Conservation (phyloP, 2,797 vertebrate species). For the Acipenser ruthenus region DNA sequence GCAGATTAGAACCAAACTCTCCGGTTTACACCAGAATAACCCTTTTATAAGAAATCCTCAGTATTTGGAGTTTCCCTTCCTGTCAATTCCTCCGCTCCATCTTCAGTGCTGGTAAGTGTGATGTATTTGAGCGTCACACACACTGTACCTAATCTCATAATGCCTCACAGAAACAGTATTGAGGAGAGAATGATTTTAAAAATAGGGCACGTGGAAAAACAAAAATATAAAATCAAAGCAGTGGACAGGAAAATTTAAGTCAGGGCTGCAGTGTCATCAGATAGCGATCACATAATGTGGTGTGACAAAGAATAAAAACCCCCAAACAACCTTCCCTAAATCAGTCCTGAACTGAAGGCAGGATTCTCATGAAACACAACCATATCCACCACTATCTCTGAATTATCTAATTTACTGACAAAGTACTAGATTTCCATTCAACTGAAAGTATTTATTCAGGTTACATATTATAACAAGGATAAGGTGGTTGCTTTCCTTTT, state of each 20-base stretch:
- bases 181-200: too few relatives aligned
- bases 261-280: background rate
- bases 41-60: background rate
- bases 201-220: too few relatives aligned
- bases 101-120: background rate
- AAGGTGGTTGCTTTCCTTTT: too few relatives aligned
- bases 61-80: background rate
- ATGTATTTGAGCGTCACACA: background rate
- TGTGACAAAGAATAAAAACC: background rate
- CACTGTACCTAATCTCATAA: background rate
- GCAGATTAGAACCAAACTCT: too few relatives aligned
- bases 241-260: constrained; percentile 8
- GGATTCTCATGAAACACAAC: background rate
- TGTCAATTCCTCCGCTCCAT: background rate
- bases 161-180: background rate
- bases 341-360: background rate
- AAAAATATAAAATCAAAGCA: too few relatives aligned
- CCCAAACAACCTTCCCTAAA: too few relatives aligned
- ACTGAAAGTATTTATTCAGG: too few relatives aligned
- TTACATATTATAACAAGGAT: too few relatives aligned
- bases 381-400: too few relatives aligned
- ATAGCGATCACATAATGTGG: background rate
- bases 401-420: too few relatives aligned
- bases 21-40: too few relatives aligned
- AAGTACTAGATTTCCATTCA: too few relatives aligned